Evolutionary conservation across 2,797 vertebrate genomes (phyloP), one percentile per base, ranked within the genome.

Genomic region (Sebastes trivittatus): DNA sequence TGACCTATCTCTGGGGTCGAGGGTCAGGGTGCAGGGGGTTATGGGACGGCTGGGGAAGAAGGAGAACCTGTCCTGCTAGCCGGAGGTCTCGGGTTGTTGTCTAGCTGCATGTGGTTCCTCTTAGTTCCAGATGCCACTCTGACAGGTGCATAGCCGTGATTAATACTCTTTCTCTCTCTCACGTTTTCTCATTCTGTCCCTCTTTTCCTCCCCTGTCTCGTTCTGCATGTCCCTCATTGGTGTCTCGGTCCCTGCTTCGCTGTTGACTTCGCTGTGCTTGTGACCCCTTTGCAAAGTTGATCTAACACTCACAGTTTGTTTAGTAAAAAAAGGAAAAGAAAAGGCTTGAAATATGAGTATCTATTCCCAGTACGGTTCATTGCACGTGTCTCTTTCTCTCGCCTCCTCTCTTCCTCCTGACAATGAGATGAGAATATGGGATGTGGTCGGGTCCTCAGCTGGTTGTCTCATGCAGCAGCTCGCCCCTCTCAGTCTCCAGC

Each of bases 91-190:
- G 89, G 77, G 88, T 95, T 95, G 95, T 95, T 95, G 87, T 87
- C 90, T 75, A 86, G 83, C 60, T 81, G 78, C 96, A 94, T 96
- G 94, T 97, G 98, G 94, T 97, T 97, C 90, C 55, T 13, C 95
- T 99, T 98, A 98, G 98, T 98, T 98, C 97, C 98, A 98, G 97
- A 98, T 98, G 94, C 97, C 96, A 94, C 95, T 96, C 95, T 97
- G 97, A 98, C 98, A 98, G 97, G 96, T 96, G 96, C 92, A 94
- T 76, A 85, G 95, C 91, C 82, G 91, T 98, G 97, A 98, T 98
- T 97, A 96, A 98, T 98, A 95, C 96, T 87, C 87, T 83, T 91
- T 77, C 82, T 85, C 36, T 25, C 38, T 75, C 92, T 82, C 84
- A 65, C 32, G 23, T 87, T 89, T 68, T 81, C 81, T 84, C 73